Percentiles rank a stretch among this genome's conserved stretches.
phyloP scores from a whole-genome alignment of 2,888 invertebrate genomes.

The Melipona bicolor region DNA sequence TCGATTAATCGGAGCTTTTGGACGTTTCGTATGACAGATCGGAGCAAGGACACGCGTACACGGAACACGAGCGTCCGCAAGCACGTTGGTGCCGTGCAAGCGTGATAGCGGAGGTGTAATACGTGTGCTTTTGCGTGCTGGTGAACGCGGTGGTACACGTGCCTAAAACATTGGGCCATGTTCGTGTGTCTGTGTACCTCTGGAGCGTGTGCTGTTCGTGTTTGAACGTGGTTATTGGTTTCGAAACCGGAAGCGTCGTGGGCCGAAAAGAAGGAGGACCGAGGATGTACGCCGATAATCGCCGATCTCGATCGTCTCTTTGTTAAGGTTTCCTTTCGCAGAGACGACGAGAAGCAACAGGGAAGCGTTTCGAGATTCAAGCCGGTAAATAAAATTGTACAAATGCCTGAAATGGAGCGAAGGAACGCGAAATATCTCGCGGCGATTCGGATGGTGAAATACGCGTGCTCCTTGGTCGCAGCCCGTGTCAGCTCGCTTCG shows the following conservation, averaged over 20 bases:
- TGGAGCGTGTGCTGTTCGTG: constrained; percentile 56
- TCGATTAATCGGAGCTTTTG: constrained; percentile 23
- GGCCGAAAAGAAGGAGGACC: background rate
- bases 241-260: constrained; percentile 5
- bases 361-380: background rate
- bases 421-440: constrained; percentile 1
- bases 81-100: constrained; percentile 19
- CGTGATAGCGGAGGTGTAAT: background rate
- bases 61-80: background rate
- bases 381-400: background rate
- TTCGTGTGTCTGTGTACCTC: constrained; percentile 43
- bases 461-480: constrained; percentile 1
- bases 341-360: background rate
- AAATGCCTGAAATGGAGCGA: background rate
- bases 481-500: background rate
- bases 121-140: constrained; percentile 35
- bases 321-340: background rate
- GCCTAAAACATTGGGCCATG: constrained; percentile 28
- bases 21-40: constrained; percentile 27
- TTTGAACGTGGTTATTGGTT: constrained; percentile 49
- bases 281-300: too few species aligned
- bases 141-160: constrained; percentile 44
- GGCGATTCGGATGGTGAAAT: background rate
- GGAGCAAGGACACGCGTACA: constrained; percentile 4
- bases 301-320: background rate